Conservation (phyloP, 2,888 invertebrate genomes). For the Chrysodeixis includens region DNA sequence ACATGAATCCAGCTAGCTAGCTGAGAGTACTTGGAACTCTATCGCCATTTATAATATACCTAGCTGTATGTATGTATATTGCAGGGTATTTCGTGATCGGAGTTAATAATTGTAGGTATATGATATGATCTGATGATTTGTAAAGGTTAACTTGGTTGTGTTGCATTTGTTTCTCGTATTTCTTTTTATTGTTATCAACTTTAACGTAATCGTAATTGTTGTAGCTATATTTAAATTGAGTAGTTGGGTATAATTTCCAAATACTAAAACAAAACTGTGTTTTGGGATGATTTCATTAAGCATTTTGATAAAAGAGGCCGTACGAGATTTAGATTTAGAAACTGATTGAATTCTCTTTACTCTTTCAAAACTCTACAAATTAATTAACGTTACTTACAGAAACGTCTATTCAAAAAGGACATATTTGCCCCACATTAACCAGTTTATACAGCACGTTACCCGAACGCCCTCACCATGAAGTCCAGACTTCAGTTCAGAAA, state of each 20-base stretch:
- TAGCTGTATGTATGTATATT: background rate
- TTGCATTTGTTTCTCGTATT: too few species aligned
- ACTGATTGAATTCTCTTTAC: too few species aligned
- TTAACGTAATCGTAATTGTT: too few species aligned
- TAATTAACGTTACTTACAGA: background rate
- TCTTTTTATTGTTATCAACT: too few species aligned
- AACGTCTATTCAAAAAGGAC: background rate
- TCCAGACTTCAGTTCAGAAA: conserved; percentile 44
- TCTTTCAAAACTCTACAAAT: too few species aligned
- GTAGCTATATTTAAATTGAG: too few species aligned
- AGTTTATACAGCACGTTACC: conserved; percentile 29
- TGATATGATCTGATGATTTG: background rate
- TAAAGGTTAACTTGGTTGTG: too few species aligned
- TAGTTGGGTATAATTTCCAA: too few species aligned
- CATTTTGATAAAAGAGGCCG: too few species aligned
- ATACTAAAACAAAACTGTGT: too few species aligned
- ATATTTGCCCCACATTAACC: conserved; percentile 27
- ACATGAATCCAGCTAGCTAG: conserved; percentile 44
- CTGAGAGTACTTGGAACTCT: conserved; percentile 35
- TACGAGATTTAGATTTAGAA: too few species aligned
- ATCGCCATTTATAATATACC: conserved; percentile 37
- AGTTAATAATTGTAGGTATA: background rate
- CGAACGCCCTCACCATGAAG: conserved; percentile 29
- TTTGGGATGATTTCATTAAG: too few species aligned
- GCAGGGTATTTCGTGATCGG: background rate